A percentile compares a stretch with the other conserved stretches of the same genome.
Evolutionary conservation across 2,888 invertebrate genomes (phyloP).

Genomic region (Rhagophthalmus giganteus): DNA sequence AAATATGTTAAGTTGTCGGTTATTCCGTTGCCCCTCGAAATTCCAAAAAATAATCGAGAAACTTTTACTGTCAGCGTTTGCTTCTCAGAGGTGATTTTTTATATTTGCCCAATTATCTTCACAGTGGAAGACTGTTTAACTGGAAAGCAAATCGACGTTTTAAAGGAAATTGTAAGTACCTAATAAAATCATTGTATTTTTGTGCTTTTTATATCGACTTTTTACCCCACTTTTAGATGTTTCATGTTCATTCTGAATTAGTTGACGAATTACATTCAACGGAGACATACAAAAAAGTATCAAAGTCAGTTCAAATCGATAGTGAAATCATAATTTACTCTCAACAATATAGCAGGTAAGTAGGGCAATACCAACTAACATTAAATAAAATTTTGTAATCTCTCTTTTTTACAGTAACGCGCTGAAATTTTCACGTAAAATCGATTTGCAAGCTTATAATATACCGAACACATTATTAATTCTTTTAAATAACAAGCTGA

Average conservation of each 20-base stretch:
- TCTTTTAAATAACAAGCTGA: constrained; percentile 29
- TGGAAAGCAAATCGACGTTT: constrained; percentile 9
- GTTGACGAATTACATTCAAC: constrained; percentile 34
- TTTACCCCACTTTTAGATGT: constrained; percentile 17
- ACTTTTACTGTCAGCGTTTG: background rate
- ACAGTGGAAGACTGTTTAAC: background rate
- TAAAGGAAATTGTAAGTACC: constrained; percentile 35
- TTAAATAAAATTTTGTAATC: no score
- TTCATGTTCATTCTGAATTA: constrained; percentile 33
- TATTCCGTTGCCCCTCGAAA: background rate
- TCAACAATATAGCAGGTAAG: no score
- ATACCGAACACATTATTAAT: constrained; percentile 22
- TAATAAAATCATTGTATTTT: no score
- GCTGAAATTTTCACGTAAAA: no score
- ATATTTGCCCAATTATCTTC: background rate
- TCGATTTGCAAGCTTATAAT: no score
- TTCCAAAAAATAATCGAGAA: no score
- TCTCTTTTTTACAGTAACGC: no score
- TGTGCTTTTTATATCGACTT: background rate
- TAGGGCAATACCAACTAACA: no score
- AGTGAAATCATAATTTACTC: no score
- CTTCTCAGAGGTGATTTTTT: background rate
- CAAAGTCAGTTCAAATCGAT: constrained; percentile 11
- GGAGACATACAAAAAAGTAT: constrained; percentile 20
- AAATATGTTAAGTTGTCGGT: background rate